phyloP scores from a whole-genome alignment of 1,140 invertebrate species.

The Macrosteles quadrilineatus region DNA sequence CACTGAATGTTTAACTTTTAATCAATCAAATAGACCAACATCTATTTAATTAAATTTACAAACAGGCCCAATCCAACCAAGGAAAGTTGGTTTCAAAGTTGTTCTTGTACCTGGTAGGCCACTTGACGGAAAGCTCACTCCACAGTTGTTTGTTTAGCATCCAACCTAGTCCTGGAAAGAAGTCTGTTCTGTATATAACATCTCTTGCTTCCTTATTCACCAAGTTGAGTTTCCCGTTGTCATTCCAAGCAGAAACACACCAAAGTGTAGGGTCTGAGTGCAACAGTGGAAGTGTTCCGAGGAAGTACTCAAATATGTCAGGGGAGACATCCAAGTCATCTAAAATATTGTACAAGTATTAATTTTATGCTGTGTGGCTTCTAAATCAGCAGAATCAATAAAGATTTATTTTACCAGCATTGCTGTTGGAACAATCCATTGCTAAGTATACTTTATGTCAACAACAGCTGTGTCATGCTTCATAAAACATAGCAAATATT shows the following conservation, averaged over 20 bases:
- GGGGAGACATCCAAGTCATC: slow-evolving; percentile 97
- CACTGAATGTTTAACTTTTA: too few species aligned
- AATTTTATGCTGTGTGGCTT: too few species aligned
- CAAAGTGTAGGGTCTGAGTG: slow-evolving; percentile 83
- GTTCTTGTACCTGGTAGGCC: slow-evolving; percentile 80
- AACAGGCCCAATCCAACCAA: too few species aligned
- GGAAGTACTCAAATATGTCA: slow-evolving; percentile 97
- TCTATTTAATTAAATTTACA: too few species aligned
- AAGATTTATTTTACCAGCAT: too few species aligned
- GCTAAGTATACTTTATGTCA: too few species aligned
- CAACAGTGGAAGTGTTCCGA: slow-evolving; percentile 84
- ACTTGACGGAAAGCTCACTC: slow-evolving; percentile 82
- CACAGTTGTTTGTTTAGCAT: slow-evolving; percentile 86
- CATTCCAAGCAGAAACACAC: slow-evolving; percentile 96
- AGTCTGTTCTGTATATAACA: slow-evolving; percentile 90
- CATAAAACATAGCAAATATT: too few species aligned
- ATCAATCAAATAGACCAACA: too few species aligned
- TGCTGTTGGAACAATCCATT: too few species aligned
- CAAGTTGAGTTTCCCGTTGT: slow-evolving; percentile 92
- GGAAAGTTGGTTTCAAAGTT: not conserved
- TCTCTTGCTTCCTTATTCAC: slow-evolving; percentile 73
- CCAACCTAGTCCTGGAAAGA: slow-evolving; percentile 99
- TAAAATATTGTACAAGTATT: too few species aligned
- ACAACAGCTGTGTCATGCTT: too few species aligned
- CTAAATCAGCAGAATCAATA: too few species aligned